These are phyloP conservation scores for Emydocephalus ijimae DNA, from an alignment of 2,113 vertebrate species.

Conservation along the genomic window DNA sequence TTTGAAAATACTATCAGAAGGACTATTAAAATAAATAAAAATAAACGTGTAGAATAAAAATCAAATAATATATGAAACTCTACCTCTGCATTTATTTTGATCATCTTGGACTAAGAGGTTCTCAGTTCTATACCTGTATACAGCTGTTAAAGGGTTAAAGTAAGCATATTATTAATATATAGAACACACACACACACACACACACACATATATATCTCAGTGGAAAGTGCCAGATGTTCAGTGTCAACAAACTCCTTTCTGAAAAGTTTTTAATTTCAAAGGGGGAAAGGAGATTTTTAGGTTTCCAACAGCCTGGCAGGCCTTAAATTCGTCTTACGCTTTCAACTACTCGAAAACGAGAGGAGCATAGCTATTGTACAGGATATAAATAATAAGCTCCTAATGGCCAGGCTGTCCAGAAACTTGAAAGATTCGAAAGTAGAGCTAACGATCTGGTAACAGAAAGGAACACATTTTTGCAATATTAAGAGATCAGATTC, in stretches of 20 bases:
- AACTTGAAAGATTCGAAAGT: not conserved
- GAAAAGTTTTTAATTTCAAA: constrained; percentile 5
- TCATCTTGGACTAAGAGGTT: not conserved
- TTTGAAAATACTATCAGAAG: not conserved
- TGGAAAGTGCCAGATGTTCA: not conserved
- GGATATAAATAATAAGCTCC: constrained; percentile 32
- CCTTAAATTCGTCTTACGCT: constrained; percentile 10
- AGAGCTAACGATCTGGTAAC: constrained; percentile 13
- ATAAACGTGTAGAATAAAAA: not conserved
- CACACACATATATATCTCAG: not conserved
- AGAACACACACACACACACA: not conserved
- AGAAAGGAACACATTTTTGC: not conserved
- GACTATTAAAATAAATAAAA: not conserved
- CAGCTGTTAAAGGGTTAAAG: not conserved
- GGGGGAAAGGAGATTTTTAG: not conserved
- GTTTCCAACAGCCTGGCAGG: not conserved
- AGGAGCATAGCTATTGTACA: not conserved
- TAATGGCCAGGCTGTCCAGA: constrained; percentile 4
- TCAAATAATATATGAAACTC: not conserved
- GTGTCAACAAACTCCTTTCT: not conserved
- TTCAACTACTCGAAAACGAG: not conserved
- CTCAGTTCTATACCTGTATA: not conserved
- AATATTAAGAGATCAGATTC: not conserved
- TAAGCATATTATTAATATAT: not conserved
- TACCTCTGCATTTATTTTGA: not conserved